Evolutionary conservation across 2,888 invertebrate genomes (phyloP), one percentile per base, ranked within the genome.

Genomic region (Protonemura montana): DNA sequence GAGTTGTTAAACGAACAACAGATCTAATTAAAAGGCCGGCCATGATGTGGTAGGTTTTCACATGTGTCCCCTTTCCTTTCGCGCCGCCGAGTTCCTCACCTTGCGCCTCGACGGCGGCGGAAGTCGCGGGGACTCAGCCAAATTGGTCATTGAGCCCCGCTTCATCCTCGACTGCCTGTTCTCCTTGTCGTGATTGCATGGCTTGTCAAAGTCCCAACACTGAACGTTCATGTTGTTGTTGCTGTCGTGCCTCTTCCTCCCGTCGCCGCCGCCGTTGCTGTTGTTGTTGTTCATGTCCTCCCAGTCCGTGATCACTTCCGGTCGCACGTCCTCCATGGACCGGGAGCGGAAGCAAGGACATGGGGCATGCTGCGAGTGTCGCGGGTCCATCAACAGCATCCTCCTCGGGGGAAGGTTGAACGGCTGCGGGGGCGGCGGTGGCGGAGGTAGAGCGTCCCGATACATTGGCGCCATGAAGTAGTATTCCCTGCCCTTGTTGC

Each of bases 391-490:
- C 87, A 91, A 85, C 90, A 91, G 89, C 90, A 91, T 89, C 26
- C 91, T 88, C 0, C 91, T 90, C 3, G 89, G 89, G 3, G 89
- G 88, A 10, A 89, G 87, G 81, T 88, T 89, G 89, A 89, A 88
- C 7, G 89, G 88, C 5, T 89, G 89, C 0, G 89, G 88, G 29
- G 92, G 86, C 89, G 93, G 90, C 90, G 88, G 89, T 41, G 94
- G 92, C 89, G 94, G 92, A 35, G 94, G 95, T 90, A 95, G 93
- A 0, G 94, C 94, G 89, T 95, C 93, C 29, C 94, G 92, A 90
- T 95, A 95, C 90, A 95, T 93, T 77, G 95, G 95, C 87, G 95
- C 94, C 89, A 95, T 91, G 89, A 95, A 95, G 90, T 95, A 95
- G 89, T 93, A 93, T 88, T 94, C 93, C 5, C 91, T 90, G 0